A percentile compares a stretch with the other conserved stretches of the same genome.
Conservation (phyloP, 2,888 invertebrate species). For the Conus canariensis region DNA sequence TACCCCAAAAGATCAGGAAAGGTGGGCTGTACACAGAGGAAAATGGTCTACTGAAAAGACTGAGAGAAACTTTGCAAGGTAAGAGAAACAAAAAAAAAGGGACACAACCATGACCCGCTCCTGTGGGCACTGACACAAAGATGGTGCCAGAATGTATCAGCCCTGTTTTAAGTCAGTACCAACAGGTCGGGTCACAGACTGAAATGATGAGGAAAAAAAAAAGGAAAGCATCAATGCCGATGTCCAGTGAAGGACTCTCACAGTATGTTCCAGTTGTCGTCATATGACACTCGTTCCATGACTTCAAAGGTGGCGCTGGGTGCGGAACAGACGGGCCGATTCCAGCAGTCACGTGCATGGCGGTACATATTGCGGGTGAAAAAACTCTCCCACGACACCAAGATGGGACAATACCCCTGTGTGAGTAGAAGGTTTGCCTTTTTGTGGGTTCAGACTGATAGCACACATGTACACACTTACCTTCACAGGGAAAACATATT, state of each 20-base stretch:
- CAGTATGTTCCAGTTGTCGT: conserved; percentile 96
- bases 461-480: not conserved
- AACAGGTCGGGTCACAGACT: no score
- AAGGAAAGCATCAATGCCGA: no score
- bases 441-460: not conserved
- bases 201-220: not conserved
- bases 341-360: conserved; percentile 96
- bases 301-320: conserved; percentile 93
- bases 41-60: no score
- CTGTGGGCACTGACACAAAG: not conserved
- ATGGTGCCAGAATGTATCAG: not conserved
- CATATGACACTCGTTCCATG: conserved; percentile 90
- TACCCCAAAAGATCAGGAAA: no score
- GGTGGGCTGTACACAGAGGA: no score
- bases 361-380: conserved; percentile 95
- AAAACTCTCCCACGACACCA: conserved; percentile 80
- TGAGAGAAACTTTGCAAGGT: not conserved
- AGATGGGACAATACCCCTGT: conserved; percentile 80
- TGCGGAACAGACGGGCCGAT: conserved; percentile 94
- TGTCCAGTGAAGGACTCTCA: conserved; percentile 75
- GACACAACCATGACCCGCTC: not conserved
- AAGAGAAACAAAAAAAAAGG: not conserved
- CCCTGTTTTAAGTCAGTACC: not conserved
- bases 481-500: no score
- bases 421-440: not conserved